Evolutionary conservation across 2,888 invertebrate genomes (phyloP), one percentile per base, ranked within the genome.

Genomic region (Clanis bilineata): DNA sequence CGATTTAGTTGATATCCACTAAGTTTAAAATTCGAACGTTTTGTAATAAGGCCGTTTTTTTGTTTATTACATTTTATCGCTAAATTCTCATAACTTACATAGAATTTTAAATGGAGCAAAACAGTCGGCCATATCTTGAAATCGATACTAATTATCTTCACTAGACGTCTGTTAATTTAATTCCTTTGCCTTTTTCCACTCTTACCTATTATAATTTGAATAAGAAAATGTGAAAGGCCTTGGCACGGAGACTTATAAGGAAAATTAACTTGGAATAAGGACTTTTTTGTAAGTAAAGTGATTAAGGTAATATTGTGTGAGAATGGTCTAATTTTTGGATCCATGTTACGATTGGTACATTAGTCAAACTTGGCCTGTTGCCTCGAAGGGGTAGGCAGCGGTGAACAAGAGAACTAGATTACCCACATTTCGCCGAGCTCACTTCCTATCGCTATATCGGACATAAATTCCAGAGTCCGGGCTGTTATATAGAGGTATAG

Each of bases 91-190:
- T 63, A 1, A 64, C 67, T 73, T 73, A 61, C 1, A 54, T 7
- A 62, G 57, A 51, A 59, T 58, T 3, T 25, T 65, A 69, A 69
- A 66, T 72, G 64, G 69, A 74, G 71, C 74, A 73, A 70, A 74
- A 72, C 72, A 71, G 71, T 72, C 71, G 22, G 72, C 72, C 73
- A 69, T 72, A 75, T 74, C 74, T 74, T 64, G 64, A 72, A 79
- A 79, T 80, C 79, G 71, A 79, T 78, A 79, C 77, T 76, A 80
- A 77, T 75, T 76, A 72, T 74, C 70, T 72, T 70, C 72, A 69
- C 66, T 51, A 51, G 64, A 45, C 58, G 60, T 44, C 38, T 41
- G 25, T 55, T 62, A 43, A 45, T 36, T 62, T 43, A 44, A 41
- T 57, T 39, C 41, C 60, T 60, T 15, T 58, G 56, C 59, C 61